Evolutionary conservation across 2,888 invertebrate genomes (phyloP).

Genomic region (Pollenia labialis): DNA sequence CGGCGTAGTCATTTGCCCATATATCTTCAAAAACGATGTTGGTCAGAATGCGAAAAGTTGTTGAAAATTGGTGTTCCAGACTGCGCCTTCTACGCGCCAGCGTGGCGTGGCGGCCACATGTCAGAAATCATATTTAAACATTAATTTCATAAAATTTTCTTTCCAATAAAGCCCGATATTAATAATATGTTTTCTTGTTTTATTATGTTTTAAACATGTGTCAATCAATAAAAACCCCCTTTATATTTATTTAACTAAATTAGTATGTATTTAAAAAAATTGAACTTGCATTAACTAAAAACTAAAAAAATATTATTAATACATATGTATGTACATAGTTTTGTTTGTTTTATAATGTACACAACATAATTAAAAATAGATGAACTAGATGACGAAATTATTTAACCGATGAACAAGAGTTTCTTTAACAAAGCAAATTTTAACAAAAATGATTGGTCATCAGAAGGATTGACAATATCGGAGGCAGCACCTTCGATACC

Average conservation of each 20-base stretch:
- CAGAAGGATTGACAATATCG: slow-evolving; percentile 78
- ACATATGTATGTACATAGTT: background rate
- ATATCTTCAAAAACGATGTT: too few species aligned
- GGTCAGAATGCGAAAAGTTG: too few species aligned
- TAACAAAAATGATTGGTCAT: slow-evolving; percentile 79
- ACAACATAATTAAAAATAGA: slow-evolving; percentile 24
- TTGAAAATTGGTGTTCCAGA: too few species aligned
- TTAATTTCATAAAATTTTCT: too few species aligned
- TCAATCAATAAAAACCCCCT: too few species aligned
- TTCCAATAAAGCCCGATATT: too few species aligned
- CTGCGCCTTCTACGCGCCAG: too few species aligned
- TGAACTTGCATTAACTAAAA: slow-evolving; percentile 21
- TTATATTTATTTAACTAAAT: slow-evolving; percentile 43
- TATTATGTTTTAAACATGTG: too few species aligned
- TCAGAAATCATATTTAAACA: too few species aligned
- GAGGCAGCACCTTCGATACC: slow-evolving; percentile 79
- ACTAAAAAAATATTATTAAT: slow-evolving; percentile 27
- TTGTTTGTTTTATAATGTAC: background rate
- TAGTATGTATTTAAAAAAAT: slow-evolving; percentile 27
- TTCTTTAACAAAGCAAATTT: slow-evolving; percentile 80
- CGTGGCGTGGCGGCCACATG: too few species aligned
- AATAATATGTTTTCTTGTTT: too few species aligned
- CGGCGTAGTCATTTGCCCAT: too few species aligned
- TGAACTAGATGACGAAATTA: slow-evolving; percentile 18
- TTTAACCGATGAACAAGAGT: slow-evolving; percentile 79